phyloP scores from a whole-genome alignment of 2,113 vertebrate species.

The Pachyramphus minor region DNA sequence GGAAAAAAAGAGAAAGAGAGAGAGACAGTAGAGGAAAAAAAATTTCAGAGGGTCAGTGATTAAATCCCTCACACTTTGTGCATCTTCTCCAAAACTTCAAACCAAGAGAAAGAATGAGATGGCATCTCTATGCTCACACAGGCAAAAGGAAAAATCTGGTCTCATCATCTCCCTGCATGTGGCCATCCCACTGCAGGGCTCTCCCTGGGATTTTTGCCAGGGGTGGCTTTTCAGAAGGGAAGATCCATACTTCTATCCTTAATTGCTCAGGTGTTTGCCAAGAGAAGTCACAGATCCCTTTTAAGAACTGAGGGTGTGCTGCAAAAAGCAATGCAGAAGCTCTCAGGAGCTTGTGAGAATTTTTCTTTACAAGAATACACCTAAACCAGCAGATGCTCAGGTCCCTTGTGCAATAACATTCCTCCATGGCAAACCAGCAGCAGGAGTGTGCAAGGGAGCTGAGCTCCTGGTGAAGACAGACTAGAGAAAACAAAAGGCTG shows the following conservation, averaged over 20 bases:
- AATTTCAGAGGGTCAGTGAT: constrained; percentile 71
- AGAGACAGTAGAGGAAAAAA: neutral
- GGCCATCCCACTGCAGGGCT: neutral
- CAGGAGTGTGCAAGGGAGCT: neutral
- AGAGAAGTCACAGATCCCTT: neutral
- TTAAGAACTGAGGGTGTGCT: neutral
- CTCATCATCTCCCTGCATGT: neutral
- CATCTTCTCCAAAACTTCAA: neutral
- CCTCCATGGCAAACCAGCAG: neutral
- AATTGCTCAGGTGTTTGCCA: neutral
- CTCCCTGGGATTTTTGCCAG: neutral
- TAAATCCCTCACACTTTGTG: neutral
- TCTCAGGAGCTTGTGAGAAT: neutral
- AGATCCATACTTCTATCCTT: neutral
- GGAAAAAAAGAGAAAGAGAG: neutral
- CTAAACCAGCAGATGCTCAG: neutral
- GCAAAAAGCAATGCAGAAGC: neutral
- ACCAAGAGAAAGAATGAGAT: neutral
- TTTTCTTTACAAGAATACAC: neutral
- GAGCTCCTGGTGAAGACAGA: neutral
- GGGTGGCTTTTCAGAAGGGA: neutral
- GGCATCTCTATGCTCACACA: neutral
- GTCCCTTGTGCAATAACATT: neutral
- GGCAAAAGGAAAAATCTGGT: neutral
- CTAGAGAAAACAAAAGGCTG: neutral